Evolutionary conservation across 1,140 invertebrate genomes (phyloP).

Genomic region (Hormaphis cornu): DNA sequence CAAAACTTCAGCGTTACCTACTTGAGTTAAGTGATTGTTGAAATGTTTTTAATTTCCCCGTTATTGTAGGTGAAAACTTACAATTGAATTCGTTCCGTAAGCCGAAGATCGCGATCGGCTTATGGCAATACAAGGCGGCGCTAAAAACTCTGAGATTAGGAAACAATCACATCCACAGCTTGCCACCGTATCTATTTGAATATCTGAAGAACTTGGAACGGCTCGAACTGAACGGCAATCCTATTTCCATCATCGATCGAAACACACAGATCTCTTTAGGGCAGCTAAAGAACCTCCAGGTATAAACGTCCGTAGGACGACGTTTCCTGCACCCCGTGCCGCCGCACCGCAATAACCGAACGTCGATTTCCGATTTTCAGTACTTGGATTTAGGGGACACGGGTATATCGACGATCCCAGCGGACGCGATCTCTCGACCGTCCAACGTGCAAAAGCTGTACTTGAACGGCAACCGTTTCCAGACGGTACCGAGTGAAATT

Average conservation of each 20-base stretch:
- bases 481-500: neutral
- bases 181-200: neutral
- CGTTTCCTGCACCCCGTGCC: too few relatives aligned
- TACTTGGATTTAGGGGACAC: slow-evolving; percentile 1
- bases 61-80: slow-evolving; percentile 4
- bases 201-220: neutral
- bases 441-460: neutral
- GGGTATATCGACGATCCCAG: neutral
- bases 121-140: neutral
- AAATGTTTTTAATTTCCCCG: neutral
- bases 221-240: slow-evolving; percentile 7
- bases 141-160: neutral
- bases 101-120: neutral
- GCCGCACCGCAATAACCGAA: too few relatives aligned
- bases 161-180: neutral
- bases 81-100: neutral
- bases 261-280: slow-evolving; percentile 1
- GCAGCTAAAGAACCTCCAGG: neutral
- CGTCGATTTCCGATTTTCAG: neutral
- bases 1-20: too few relatives aligned
- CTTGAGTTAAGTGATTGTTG: too few relatives aligned
- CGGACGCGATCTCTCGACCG: neutral
- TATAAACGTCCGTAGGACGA: neutral
- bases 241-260: slow-evolving; percentile 4
- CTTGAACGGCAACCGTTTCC: neutral